Percentiles rank a stretch among this genome's conserved stretches.
These are phyloP conservation scores for Xanthostigma xanthostigma DNA, from an alignment of 2,888 invertebrate species.

Conservation along the genomic window DNA sequence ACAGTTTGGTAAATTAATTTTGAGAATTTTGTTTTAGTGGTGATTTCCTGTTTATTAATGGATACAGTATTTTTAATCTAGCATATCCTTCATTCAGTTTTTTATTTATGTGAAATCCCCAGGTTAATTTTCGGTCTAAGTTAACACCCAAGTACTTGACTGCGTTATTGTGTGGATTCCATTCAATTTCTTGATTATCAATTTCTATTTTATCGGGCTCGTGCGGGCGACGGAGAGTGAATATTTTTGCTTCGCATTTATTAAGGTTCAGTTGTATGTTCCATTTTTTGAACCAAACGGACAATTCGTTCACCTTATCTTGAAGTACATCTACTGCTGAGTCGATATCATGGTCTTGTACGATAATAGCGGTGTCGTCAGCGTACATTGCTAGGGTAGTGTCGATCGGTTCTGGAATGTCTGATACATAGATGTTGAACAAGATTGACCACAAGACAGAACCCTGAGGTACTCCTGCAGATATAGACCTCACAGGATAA, in stretches of 20 bases:
- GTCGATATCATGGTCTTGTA: slow-evolving; percentile 1
- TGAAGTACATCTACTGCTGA: neutral
- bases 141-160: neutral
- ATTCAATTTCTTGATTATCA: neutral
- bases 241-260: slow-evolving; percentile 2
- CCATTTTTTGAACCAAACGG: slow-evolving; percentile 3
- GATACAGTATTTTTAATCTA: no score
- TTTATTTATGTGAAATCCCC: neutral
- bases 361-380: slow-evolving; percentile 3
- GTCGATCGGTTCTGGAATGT: neutral
- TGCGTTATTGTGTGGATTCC: slow-evolving; percentile 1
- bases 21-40: no score
- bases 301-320: neutral
- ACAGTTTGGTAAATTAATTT: no score
- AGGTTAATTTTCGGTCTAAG: neutral
- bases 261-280: neutral
- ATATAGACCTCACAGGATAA: no score
- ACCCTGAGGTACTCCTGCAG: no score
- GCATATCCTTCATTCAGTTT: no score
- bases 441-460: neutral
- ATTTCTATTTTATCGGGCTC: neutral
- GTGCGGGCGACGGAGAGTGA: slow-evolving; percentile 3
- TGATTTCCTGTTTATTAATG: no score
- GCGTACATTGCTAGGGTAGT: neutral
- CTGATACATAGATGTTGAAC: slow-evolving; percentile 1